These are phyloP conservation scores for Callorhinus ursinus DNA, from an alignment of 2,113 vertebrate genomes.

Conservation along the genomic window DNA sequence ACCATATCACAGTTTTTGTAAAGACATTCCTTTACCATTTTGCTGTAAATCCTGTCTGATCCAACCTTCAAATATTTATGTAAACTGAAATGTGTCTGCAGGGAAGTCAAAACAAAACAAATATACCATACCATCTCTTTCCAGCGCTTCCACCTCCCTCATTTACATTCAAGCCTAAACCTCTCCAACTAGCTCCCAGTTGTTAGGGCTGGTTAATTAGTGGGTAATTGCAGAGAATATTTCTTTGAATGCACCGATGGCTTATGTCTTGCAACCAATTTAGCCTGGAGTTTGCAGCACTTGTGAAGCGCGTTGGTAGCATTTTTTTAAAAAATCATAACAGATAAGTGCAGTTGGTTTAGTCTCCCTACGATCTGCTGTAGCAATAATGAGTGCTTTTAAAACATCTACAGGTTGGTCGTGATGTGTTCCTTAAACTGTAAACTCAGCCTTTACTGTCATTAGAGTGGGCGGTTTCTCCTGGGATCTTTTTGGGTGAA, in stretches of 20 bases:
- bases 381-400: slow-evolving; percentile 38
- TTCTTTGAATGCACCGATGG: slow-evolving; percentile 73
- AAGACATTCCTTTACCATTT: slow-evolving; percentile 84
- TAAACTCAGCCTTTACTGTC: slow-evolving; percentile 27
- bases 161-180: slow-evolving; percentile 71
- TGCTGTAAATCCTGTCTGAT: slow-evolving; percentile 87
- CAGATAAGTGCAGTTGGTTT: slow-evolving; percentile 39
- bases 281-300: slow-evolving; percentile 57
- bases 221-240: slow-evolving; percentile 62
- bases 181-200: slow-evolving; percentile 71
- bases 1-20: slow-evolving; percentile 82
- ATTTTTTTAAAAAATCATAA: neutral
- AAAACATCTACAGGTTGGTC: slow-evolving; percentile 38
- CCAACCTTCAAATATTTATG: slow-evolving; percentile 86
- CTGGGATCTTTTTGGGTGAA: slow-evolving; percentile 53
- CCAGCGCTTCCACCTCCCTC: slow-evolving; percentile 60
- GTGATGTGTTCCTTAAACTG: neutral
- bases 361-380: neutral
- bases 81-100: slow-evolving; percentile 87
- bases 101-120: slow-evolving; percentile 84
- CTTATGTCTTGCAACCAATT: slow-evolving; percentile 66
- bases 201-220: slow-evolving; percentile 78
- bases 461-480: slow-evolving; percentile 44
- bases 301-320: slow-evolving; percentile 68
- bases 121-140: slow-evolving; percentile 73